Evolutionary conservation across 2,797 vertebrate species (phyloP).

Genomic region (Chiroxiphia lanceolata): DNA sequence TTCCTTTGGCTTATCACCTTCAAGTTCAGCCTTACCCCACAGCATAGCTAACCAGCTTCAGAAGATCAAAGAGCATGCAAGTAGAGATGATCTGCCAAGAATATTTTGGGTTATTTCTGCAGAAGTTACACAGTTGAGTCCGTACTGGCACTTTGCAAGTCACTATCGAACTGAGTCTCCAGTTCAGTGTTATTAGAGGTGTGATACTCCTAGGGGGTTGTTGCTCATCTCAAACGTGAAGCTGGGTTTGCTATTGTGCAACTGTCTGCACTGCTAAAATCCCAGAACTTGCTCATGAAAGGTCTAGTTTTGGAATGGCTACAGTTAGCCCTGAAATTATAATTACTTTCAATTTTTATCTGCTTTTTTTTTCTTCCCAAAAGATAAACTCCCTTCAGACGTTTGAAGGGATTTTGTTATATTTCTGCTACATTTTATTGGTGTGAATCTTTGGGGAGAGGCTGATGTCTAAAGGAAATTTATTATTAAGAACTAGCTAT

Average conservation of each 20-base stretch:
- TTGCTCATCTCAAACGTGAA: not conserved
- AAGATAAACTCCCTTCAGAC: constrained; percentile 25
- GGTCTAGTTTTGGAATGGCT: not conserved
- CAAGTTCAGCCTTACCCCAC: not conserved
- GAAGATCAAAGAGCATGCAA: not conserved
- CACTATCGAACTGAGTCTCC: not conserved
- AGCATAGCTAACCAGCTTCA: not conserved
- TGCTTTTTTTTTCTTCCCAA: not conserved
- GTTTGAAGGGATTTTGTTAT: constrained; percentile 5
- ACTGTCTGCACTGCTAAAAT: not conserved
- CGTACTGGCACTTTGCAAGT: not conserved
- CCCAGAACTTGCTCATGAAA: not conserved
- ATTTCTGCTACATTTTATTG: constrained; percentile 38
- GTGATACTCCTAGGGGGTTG: not conserved
- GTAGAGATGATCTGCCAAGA: not conserved
- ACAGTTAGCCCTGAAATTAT: constrained; percentile 18
- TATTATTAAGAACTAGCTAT: constrained; percentile 52
- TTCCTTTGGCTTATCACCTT: not conserved
- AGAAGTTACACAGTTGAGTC: not conserved
- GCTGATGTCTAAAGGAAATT: constrained; percentile 52
- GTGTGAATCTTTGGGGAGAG: constrained; percentile 51
- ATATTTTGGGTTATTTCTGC: not conserved
- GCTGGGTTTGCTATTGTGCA: not conserved
- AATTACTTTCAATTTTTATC: constrained; percentile 17
- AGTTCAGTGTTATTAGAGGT: not conserved